Evolutionary conservation across 2,888 invertebrate genomes (phyloP), one percentile per base, ranked within the genome.

Genomic region (Cephus pygmeus): DNA sequence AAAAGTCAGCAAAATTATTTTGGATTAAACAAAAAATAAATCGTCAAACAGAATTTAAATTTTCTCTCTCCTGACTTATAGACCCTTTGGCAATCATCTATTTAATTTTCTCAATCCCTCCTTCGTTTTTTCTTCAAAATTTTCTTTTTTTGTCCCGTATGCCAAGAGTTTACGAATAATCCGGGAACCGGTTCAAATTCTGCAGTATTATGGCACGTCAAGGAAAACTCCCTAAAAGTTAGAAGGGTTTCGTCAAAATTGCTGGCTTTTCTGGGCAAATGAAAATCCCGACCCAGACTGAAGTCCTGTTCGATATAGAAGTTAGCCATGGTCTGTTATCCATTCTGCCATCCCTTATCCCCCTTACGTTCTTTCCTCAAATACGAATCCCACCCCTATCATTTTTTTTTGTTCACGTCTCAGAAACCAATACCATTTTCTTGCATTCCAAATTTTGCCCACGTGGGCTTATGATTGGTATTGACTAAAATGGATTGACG

Each of bases 331-430:
- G 33, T 75, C 40, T 75, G 34, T 68, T 73, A 78, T 77, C 76
- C 69, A 80, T 75, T 73, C 73, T 75, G 81, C 77, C 79, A 76
- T 79, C 79, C 79, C 79, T 77, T 75, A 15, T 9, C 56, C 2
- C 56, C 9, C 1, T 23, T 23, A 9, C 56, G 15, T 4, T 9
- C 9, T 23, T 56, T 56, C 23, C 56, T 23, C 56, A 56, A 56
- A 9, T 56, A 23, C 56, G 9, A 56, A 56, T 56, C 56, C 23
- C 2, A 56, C 9, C 15, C 23, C 23, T 56, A 56, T 56, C 9
- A 34, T 9, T 56, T 56, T 56, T 40, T 56, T 56, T 35, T 34
- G 11, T 11, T 56, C 9, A 56, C 23, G 9, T 9, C 23, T 56
- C 23, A 56, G 23, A 23, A 23, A 56, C 23, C 56, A 23, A 56